phyloP scores from a whole-genome alignment of 2,113 vertebrate species.

The Gavialis gangeticus region DNA sequence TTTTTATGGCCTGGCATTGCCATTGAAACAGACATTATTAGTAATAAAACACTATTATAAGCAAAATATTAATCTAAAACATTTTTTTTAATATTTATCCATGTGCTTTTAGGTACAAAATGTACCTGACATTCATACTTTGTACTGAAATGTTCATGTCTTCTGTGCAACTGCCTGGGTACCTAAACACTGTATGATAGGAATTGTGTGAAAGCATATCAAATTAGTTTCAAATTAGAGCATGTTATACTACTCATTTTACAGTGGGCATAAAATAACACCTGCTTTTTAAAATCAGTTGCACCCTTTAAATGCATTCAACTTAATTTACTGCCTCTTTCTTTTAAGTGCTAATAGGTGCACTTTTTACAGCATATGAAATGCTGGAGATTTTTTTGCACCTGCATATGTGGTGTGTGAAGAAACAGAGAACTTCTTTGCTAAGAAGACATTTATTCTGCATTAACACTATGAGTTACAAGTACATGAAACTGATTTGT shows the following conservation, averaged over 20 bases:
- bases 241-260: background rate
- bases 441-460: background rate
- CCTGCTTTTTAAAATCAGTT: background rate
- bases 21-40: background rate
- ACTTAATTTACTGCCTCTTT: background rate
- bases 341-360: background rate
- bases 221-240: background rate
- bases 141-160: background rate
- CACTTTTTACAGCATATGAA: background rate
- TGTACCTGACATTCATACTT: background rate
- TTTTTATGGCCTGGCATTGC: background rate
- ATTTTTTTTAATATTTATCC: background rate
- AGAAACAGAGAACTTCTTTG: background rate
- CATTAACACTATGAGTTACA: background rate
- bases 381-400: background rate
- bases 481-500: background rate
- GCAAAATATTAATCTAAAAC: background rate
- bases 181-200: background rate
- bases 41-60: background rate
- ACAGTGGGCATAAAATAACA: background rate
- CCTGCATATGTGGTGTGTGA: background rate
- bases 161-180: background rate
- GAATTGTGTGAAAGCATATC: background rate
- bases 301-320: background rate
- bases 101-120: background rate